Evolutionary conservation across 2,888 invertebrate species (phyloP).

Genomic region (Tiphia femorata): DNA sequence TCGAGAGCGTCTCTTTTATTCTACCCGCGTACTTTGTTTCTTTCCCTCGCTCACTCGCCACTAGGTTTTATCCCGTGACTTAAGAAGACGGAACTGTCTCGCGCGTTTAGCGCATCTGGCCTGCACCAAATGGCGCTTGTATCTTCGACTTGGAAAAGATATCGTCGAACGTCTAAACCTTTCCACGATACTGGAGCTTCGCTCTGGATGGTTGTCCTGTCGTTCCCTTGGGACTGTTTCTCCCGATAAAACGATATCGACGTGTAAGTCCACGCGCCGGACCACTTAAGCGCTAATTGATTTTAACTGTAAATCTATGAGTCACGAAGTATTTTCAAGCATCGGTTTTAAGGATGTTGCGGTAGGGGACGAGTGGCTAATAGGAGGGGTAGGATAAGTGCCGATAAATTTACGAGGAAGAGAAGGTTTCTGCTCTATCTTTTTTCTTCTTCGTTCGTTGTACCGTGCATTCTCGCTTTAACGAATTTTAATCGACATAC

Average conservation of each 20-base stretch:
- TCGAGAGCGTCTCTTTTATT: background rate
- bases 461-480: constrained; percentile 39
- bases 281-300: constrained; percentile 61
- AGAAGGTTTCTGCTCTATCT: constrained; percentile 25
- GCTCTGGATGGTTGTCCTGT: background rate
- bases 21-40: background rate
- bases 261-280: constrained; percentile 3
- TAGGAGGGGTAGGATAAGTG: constrained; percentile 50
- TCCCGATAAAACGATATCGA: constrained; percentile 36
- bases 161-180: no score
- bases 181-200: no score
- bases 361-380: constrained; percentile 20
- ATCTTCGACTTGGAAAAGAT: no score
- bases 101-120: no score
- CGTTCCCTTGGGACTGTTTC: background rate
- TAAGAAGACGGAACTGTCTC: no score
- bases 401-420: constrained; percentile 54
- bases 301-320: constrained; percentile 60
- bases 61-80: constrained; percentile 2
- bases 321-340: constrained; percentile 43
- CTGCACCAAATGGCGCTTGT: no score
- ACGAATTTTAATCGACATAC: constrained; percentile 48
- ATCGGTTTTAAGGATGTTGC: constrained; percentile 24
- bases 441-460: constrained; percentile 21
- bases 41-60: background rate